phyloP scores from a whole-genome alignment of 2,113 vertebrate genomes.

The Paraplagusia blochii region DNA sequence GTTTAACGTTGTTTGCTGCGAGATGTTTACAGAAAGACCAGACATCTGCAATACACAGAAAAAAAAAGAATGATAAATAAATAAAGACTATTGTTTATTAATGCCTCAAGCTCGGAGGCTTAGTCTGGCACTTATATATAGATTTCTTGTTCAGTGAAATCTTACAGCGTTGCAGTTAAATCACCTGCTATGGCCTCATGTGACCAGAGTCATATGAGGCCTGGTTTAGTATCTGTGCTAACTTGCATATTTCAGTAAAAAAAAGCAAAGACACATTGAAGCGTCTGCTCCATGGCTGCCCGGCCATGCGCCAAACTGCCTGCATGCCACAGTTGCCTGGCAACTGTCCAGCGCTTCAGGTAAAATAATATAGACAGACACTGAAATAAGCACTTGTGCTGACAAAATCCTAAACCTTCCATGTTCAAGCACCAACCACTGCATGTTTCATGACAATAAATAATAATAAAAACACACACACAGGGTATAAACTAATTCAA shows the following conservation, averaged over 20 bases:
- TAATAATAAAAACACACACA: background rate
- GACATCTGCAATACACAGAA: too few relatives aligned
- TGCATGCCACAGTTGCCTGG: slow-evolving; percentile 76
- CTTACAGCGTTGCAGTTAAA: background rate
- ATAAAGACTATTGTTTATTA: too few relatives aligned
- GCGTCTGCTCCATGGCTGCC: slow-evolving; percentile 52
- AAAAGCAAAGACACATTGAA: slow-evolving; percentile 52
- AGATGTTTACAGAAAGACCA: too few relatives aligned
- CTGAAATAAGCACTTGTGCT: slow-evolving; percentile 54
- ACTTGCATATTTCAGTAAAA: slow-evolving; percentile 51
- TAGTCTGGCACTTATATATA: too few relatives aligned
- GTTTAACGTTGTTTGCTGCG: too few relatives aligned
- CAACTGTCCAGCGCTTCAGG: slow-evolving; percentile 74
- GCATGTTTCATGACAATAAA: background rate
- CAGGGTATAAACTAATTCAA: too few relatives aligned
- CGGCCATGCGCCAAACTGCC: slow-evolving; percentile 53
- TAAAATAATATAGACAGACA: slow-evolving; percentile 64
- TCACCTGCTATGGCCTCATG: slow-evolving; percentile 43
- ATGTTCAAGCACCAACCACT: slow-evolving; percentile 42
- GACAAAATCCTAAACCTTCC: slow-evolving; percentile 39
- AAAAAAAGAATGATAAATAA: too few relatives aligned
- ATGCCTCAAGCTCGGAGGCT: too few relatives aligned
- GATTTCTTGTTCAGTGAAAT: too few relatives aligned
- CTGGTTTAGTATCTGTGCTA: slow-evolving; percentile 44
- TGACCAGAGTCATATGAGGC: slow-evolving; percentile 48